Evolutionary conservation across 2,113 vertebrate species (phyloP), one percentile per base, ranked within the genome.

Genomic region (Sialia sialis): DNA sequence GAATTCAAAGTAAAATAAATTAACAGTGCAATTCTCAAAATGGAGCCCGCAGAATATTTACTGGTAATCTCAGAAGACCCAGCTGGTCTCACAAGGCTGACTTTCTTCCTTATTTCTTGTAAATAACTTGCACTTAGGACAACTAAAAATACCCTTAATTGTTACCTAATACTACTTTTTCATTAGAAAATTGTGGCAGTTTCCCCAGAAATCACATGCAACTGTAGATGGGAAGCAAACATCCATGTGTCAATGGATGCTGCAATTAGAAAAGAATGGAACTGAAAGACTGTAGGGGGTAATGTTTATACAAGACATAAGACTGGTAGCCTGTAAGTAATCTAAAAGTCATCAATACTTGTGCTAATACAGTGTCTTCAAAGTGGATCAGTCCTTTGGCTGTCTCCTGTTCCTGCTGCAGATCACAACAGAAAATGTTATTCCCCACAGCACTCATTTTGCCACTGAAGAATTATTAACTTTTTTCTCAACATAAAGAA

Each of bases 1-100:
- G 9, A 72, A 68, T 43, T 78, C n/a, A 38, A 77, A 94, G 43
- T 64, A 89, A 93, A 95, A 92, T 79, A 91, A 89, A 91, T 75
- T 59, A 87, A 76, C 56, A 82, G 36, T 19, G 54, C 21, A 38
- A 67, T 82, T 87, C 81, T 79, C 66, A 75, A 94, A 81, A 78
- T 30, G n/a, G 39, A 78, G 91, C 64, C 94, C 69, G 69, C 36
- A 84, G 60, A 95, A 23, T 85, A 82, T 74, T 93, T 84, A 59
- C 77, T 82, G 69, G 84, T 72, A 84, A 84, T 75, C 52, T 83
- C 73, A 78, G 55, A 78, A 75, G 80, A 84, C 32, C 32, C 41
- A 18, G 11, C 73, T 89, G n/a, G 39, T 93, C 80, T 89, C 64
- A 72, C 21, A 90, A 83, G 52, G 23, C 48, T 85, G 38, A 68